Conservation (phyloP, 2,113 vertebrate species). For the Steatornis caripensis region DNA sequence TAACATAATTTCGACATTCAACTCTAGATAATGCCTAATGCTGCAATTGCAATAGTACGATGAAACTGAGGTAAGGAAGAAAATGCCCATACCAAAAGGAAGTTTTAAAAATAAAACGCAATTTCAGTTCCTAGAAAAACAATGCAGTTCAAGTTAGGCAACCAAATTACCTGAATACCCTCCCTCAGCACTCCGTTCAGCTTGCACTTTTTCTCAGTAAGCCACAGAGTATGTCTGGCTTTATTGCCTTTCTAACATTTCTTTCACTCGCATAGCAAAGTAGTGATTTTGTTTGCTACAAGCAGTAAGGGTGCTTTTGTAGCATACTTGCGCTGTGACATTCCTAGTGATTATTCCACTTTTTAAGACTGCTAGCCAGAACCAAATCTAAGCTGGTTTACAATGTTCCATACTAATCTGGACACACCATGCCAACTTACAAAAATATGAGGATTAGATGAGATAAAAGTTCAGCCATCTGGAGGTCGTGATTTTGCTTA, state of each 20-base stretch:
- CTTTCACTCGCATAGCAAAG: not conserved
- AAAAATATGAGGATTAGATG: constrained; percentile 53
- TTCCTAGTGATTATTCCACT: constrained; percentile 1
- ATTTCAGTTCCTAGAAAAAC: not conserved
- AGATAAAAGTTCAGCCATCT: constrained; percentile 56
- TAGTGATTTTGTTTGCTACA: not conserved
- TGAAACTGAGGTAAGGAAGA: not conserved
- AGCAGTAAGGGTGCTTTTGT: not conserved
- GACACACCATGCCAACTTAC: constrained; percentile 9
- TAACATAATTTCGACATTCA: not conserved
- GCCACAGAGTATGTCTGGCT: not conserved
- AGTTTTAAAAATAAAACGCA: not conserved
- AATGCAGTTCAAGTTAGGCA: not conserved
- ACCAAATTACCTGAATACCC: not conserved
- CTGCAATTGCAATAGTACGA: not conserved
- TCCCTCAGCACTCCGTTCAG: not conserved
- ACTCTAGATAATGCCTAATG: not conserved
- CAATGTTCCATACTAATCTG: constrained; percentile 22
- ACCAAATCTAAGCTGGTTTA: constrained; percentile 22
- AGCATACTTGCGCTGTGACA: not conserved
- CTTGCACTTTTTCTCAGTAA: not conserved
- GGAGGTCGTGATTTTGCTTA: constrained; percentile 35
- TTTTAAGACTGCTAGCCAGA: constrained; percentile 18
- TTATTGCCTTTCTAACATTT: not conserved
- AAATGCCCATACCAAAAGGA: not conserved